Evolutionary conservation across 1,140 invertebrate species (phyloP).

Genomic region (Drosophila sechellia): DNA sequence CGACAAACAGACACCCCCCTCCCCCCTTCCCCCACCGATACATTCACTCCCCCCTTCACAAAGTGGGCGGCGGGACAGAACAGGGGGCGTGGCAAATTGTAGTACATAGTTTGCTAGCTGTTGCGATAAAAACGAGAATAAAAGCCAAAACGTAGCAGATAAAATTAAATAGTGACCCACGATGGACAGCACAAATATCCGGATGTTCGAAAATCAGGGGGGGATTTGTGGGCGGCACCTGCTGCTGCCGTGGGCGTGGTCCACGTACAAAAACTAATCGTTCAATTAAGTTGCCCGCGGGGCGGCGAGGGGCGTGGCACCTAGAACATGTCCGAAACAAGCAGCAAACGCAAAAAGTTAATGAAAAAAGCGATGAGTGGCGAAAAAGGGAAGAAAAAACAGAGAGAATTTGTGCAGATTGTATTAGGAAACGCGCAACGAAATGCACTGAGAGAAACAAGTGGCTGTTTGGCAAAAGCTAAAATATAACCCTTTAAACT

Average conservation of each 20-base stretch:
- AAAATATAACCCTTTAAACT: background rate
- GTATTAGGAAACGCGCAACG: constrained; percentile 23
- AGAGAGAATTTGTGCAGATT: constrained; percentile 12
- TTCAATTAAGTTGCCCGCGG: constrained; percentile 71
- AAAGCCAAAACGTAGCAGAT: constrained; percentile 67
- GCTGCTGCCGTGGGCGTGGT: constrained; percentile 34
- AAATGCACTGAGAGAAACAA: constrained; percentile 1
- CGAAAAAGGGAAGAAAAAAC: background rate
- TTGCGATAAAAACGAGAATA: constrained; percentile 70
- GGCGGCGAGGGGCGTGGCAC: constrained; percentile 12
- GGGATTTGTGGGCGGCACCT: background rate
- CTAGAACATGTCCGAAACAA: constrained; percentile 66
- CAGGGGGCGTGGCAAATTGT: constrained; percentile 47
- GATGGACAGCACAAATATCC: constrained; percentile 26
- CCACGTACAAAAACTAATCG: constrained; percentile 77
- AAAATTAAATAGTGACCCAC: constrained; percentile 76
- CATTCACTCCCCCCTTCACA: too few relatives aligned
- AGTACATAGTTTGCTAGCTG: constrained; percentile 69
- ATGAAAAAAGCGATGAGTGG: constrained; percentile 49
- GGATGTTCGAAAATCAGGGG: background rate
- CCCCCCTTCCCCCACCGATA: too few relatives aligned
- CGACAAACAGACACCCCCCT: background rate
- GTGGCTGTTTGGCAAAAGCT: background rate
- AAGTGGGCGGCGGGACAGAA: background rate
- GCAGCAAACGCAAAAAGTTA: constrained; percentile 63